These are phyloP conservation scores for Prunella himalayana DNA, from an alignment of 2,113 vertebrate species.

Conservation along the genomic window DNA sequence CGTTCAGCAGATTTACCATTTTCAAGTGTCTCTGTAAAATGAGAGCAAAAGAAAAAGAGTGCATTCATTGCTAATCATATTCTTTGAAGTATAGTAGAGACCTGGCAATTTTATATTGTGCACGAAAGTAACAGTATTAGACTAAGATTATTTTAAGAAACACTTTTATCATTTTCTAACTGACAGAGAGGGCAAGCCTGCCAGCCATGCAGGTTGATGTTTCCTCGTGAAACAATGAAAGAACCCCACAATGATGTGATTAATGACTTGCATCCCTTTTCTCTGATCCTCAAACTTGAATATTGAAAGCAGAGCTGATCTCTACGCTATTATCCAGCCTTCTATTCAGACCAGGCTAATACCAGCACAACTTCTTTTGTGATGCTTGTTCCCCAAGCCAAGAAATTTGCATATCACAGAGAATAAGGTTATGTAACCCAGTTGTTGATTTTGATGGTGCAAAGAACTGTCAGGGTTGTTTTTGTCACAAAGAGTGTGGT, in stretches of 20 bases:
- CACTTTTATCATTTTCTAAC: slow-evolving; percentile 56
- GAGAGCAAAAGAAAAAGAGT: neutral
- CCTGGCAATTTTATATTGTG: slow-evolving; percentile 17
- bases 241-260: slow-evolving; percentile 29
- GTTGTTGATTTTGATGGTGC: neutral
- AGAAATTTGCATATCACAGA: slow-evolving; percentile 52
- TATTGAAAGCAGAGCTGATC: slow-evolving; percentile 26
- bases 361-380: slow-evolving; percentile 36
- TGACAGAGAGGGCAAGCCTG: slow-evolving; percentile 28
- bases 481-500: neutral
- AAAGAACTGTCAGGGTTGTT: neutral
- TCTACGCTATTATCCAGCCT: neutral
- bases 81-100: slow-evolving; percentile 39
- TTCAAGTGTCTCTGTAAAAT: slow-evolving; percentile 29
- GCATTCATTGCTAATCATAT: slow-evolving; percentile 46
- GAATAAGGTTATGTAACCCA: slow-evolving; percentile 30
- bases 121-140: slow-evolving; percentile 30
- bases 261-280: slow-evolving; percentile 48
- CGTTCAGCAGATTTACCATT: slow-evolving; percentile 30
- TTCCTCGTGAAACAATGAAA: slow-evolving; percentile 29
- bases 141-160: slow-evolving; percentile 66
- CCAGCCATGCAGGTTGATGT: slow-evolving; percentile 9
- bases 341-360: slow-evolving; percentile 55
- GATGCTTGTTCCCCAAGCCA: neutral
- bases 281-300: slow-evolving; percentile 45